Base-by-base conservation (phyloP, 1,140 invertebrate species). In the Drosophila asahinai region DNA sequence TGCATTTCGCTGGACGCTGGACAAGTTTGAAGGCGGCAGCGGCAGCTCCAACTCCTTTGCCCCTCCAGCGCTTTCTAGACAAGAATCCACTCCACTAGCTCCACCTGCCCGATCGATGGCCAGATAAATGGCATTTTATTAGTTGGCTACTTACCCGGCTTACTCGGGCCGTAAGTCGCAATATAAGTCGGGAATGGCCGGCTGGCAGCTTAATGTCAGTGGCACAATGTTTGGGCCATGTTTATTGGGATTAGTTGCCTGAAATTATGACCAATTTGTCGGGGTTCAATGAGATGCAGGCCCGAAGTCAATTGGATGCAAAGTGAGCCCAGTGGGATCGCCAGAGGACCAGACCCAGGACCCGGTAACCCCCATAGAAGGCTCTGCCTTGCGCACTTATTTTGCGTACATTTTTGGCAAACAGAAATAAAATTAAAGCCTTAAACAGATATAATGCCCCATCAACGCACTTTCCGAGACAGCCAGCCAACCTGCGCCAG, bases 261-360 rank as follows among this genome's bases (percentile, higher is more conserved):
- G 83, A 89, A 91, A 91, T 91, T 91, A 91, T 91, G 84, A 91
- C 87, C 87, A 91, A 91, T 91, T 91, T 91, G 87, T 91, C 87
- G 81, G 86, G 74, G 77, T 81, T 64, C 83, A 86, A 86, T 87
- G 80, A 83, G 84, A 87, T 89, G 78, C 86, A 68, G 72, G 58
- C 45, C 57, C 60, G 52, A 90, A 89, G 81, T 89, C 84, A 89
- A 89, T 89, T 86, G 81, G 61, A 90, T 90, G 82, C 86, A 90
- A 86, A 90, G 87, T 63, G 66, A 64, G 72, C 33, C 43, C 25
- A 47, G 33, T 58, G 55, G 55, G 36, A 58, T 55, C 19, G 17
- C 15, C 2, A 19, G 38, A 15, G 38, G 40, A 25, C 22, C 22
- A 25, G 22, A 25, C 1, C 14, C 48, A 42, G 61, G 25, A 49